Evolutionary conservation across 2,888 invertebrate genomes (phyloP), one percentile per base, ranked within the genome.

Genomic region (Orthosia gothica): DNA sequence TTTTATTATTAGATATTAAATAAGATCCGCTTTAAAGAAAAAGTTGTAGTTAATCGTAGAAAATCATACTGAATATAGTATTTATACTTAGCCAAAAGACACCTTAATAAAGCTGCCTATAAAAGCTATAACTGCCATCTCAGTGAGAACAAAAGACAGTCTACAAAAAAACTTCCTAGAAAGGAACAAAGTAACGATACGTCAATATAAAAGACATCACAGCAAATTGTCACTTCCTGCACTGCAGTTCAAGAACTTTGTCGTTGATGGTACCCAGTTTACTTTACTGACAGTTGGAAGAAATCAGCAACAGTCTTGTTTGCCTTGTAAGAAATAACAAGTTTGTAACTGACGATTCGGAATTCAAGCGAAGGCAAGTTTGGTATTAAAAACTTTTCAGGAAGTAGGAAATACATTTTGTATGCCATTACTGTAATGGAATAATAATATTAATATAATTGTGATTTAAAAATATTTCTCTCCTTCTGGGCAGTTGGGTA

Each of bases 221-320:
- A 23, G 5, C 49, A 66, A 74, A 74, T 55, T 78, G 68, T 69
- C 70, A 74, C 65, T 69, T 70, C 67, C 40, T 69, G 45, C 64
- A 83, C 32, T 82, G 73, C 68, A 78, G 73, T 69, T 70, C 61
- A 20, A 7, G 50, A 70, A 81, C 80, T 83, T 83, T 75, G 80
- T 74, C 23, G 65, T 58, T 12, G 45, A 63, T 58, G 59, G 81
- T 70, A 67, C 79, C 49, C 26, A 59, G 55, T 65, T 65, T 32
- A 65, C 45, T 45, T 54, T 68, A 77, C 61, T 57, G 72, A 58
- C 59, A 70, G 66, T 50, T 16, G 45, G 18, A 15, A n/a, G 40
- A 65, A 68, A 32, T 69, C 13, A 0, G 47, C 23, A n/a, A 74
- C 63, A 45, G 64, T 40, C 70, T 70, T 67, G 80, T 80, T 81